Percentiles rank a stretch among this genome's conserved stretches.
phyloP scores from a whole-genome alignment of 2,797 vertebrate genomes.

The Coregonus suidteri region DNA sequence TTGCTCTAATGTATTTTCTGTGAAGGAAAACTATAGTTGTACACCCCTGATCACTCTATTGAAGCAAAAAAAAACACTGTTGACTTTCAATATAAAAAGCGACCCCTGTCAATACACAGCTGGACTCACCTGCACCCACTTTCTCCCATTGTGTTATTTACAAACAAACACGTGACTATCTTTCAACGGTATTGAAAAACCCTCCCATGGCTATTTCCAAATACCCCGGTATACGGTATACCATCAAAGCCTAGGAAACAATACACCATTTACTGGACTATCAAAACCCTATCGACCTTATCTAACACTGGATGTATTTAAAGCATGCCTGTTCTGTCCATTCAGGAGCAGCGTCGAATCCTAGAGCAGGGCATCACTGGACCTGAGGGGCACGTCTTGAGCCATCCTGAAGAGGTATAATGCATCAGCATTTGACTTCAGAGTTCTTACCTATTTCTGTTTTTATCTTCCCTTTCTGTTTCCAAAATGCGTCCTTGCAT shows the following conservation, averaged over 20 bases:
- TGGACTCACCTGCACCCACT: too few relatives aligned
- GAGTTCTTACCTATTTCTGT: not conserved
- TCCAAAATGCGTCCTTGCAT: not conserved
- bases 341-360: conserved; percentile 91
- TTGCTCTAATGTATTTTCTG: too few relatives aligned
- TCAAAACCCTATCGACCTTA: not conserved
- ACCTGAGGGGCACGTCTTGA: conserved; percentile 94
- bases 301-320: not conserved
- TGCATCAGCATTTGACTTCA: not conserved
- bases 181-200: not conserved
- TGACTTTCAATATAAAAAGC: too few relatives aligned
- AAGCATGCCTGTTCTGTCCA: not conserved
- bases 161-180: too few relatives aligned
- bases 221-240: not conserved
- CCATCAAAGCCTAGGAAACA: too few relatives aligned
- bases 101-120: too few relatives aligned
- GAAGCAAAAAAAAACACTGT: too few relatives aligned
- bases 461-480: not conserved
- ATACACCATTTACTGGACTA: not conserved
- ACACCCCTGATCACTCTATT: too few relatives aligned
- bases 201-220: too few relatives aligned
- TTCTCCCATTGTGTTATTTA: too few relatives aligned
- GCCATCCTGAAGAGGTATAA: conserved; percentile 92
- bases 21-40: too few relatives aligned
- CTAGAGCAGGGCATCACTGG: conserved; percentile 96